Base-by-base conservation (phyloP, 2,888 invertebrate species). In the Tipula unca region DNA sequence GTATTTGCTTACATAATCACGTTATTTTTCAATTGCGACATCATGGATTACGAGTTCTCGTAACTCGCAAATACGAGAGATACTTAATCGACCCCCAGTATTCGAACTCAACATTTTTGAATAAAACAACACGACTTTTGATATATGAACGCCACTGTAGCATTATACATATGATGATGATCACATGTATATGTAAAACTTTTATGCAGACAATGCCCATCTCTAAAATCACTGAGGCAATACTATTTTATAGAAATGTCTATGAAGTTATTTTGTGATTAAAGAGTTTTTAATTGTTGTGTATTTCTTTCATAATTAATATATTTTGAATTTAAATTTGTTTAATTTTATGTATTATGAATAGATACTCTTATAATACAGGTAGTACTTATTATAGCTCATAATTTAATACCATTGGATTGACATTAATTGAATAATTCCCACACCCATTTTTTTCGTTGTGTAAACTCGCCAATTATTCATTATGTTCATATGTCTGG, bases 331-430 rank as follows among this genome's bases (percentile, higher is more conserved):
- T 6, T 14, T 82, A 82, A 82, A 82, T 83, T 83, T 32, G 1
- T 32, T 17, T 35, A 83, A 83, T 83, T 25, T 83, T 87, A 87
- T 87, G 87, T 88, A 88, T 87, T 88, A 89, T 89, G 88, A 88
- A 88, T 88, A 88, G 88, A 87, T 89, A 88, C 87, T 89, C 88
- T 86, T 89, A 88, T 86, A 88, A 88, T 86, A 89, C 88, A 88
- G 88, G 88, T 89, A 87, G 83, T 10, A 48, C 8, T n/a, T 25
- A 14, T 29, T 29, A 29, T 13, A 20, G 39, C 4, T 32, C 48
- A 29, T 85, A 10, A 14, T 54, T 48, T 85, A 14, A 29, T 32
- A 29, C 1, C n/a, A n/a, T 83, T 32, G 14, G n/a, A n/a, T 39
- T 6, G 13, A 83, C 32, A 17, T 83, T 5, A 82, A 29, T 83